Conservation (phyloP, 35 echinoderm and acorn worm species). For the Acanthaster planci region DNA sequence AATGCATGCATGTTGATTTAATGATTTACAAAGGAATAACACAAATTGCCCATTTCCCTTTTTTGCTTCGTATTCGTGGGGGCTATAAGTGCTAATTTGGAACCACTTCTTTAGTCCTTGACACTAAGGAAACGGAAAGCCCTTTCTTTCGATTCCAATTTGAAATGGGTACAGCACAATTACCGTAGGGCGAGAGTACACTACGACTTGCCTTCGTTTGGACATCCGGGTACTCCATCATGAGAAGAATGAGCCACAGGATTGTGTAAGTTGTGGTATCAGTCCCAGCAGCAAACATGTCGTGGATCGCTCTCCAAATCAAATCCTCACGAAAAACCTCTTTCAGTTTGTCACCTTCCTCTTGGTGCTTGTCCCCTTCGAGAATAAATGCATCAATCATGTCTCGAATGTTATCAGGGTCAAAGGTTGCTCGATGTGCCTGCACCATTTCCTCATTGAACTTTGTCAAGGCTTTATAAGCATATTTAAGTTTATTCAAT, state of each 20-base stretch:
- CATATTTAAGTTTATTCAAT: not conserved
- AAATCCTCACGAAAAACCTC: not conserved
- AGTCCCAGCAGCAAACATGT: slow-evolving; percentile 29
- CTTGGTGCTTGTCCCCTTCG: not conserved
- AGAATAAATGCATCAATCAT: slow-evolving; percentile 52
- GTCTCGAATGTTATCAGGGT: slow-evolving; percentile 43
- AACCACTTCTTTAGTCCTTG: no score
- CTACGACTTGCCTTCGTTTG: slow-evolving; percentile 1
- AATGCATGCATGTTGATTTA: no score
- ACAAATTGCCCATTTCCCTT: no score
- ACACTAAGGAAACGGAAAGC: no score
- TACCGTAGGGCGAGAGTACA: no score
- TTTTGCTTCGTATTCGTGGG: no score
- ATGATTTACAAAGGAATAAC: no score
- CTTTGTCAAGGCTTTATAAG: not conserved
- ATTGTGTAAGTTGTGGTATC: slow-evolving; percentile 23
- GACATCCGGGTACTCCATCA: slow-evolving; percentile 13
- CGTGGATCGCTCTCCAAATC: slow-evolving; percentile 3
- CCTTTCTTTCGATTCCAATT: no score
- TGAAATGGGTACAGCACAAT: no score
- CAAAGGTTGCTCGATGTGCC: slow-evolving; percentile 36
- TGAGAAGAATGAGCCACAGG: slow-evolving; percentile 1
- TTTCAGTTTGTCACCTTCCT: not conserved
- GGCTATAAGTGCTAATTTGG: no score
- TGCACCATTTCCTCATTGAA: slow-evolving; percentile 30